Percentiles rank a stretch among this genome's conserved stretches.
These are phyloP conservation scores for Tinea semifulvella DNA, from an alignment of 2,888 invertebrate genomes.

Conservation along the genomic window DNA sequence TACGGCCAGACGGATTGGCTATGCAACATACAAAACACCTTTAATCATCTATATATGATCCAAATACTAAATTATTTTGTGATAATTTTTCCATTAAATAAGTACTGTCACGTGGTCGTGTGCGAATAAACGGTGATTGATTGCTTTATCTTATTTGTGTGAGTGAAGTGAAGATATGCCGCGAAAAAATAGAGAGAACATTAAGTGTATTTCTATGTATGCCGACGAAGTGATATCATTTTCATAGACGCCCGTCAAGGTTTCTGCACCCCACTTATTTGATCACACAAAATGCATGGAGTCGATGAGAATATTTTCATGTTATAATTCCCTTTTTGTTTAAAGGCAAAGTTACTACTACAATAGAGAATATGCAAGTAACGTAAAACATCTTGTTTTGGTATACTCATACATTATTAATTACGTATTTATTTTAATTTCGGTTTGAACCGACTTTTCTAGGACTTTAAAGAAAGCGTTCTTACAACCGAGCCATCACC, in stretches of 20 bases:
- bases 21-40: too few relatives aligned
- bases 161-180: slow-evolving; percentile 49
- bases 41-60: too few relatives aligned
- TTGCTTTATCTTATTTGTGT: slow-evolving; percentile 27
- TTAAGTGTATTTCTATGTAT: slow-evolving; percentile 63
- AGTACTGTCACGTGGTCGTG: neutral
- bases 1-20: too few relatives aligned
- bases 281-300: slow-evolving; percentile 31
- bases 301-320: slow-evolving; percentile 17
- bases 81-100: too few relatives aligned
- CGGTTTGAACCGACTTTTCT: too few relatives aligned
- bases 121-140: slow-evolving; percentile 46
- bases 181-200: slow-evolving; percentile 41
- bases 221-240: slow-evolving; percentile 54
- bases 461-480: too few relatives aligned
- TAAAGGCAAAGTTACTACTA: neutral
- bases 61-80: too few relatives aligned
- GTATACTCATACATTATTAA: too few relatives aligned
- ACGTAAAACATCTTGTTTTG: too few relatives aligned
- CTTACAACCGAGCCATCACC: too few relatives aligned
- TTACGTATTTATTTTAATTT: too few relatives aligned
- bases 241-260: slow-evolving; percentile 47
- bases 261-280: slow-evolving; percentile 41
- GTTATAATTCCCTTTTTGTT: neutral
- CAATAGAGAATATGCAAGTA: too few relatives aligned